Evolutionary conservation across 2,113 vertebrate species (phyloP).

Genomic region (Tor tambroides): DNA sequence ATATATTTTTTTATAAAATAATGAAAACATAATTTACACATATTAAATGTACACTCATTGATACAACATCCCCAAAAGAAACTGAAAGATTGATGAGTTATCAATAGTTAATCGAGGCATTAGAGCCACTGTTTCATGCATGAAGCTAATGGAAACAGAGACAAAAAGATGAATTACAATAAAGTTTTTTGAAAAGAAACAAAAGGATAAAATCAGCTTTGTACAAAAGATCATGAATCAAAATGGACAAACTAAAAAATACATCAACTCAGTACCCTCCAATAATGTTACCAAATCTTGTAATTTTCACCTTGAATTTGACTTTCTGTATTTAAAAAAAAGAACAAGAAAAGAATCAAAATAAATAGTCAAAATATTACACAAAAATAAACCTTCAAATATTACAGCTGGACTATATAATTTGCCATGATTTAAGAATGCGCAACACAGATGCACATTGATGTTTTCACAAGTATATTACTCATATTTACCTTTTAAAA

Average conservation of each 20-base stretch:
- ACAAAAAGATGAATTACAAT: conserved; percentile 8
- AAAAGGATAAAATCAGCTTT: conserved; percentile 31
- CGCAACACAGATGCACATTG: conserved; percentile 57
- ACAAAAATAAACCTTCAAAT: conserved; percentile 68
- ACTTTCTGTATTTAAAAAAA: conserved; percentile 27
- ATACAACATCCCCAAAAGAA: conserved; percentile 77
- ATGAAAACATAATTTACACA: conserved; percentile 84
- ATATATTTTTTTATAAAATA: conserved; percentile 81
- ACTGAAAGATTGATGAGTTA: conserved; percentile 59
- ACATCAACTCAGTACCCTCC: conserved; percentile 29
- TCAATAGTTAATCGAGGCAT: conserved; percentile 53
- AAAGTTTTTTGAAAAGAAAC: conserved; percentile 13
- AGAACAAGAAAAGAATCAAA: not conserved
- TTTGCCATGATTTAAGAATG: conserved; percentile 63
- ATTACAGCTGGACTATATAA: conserved; percentile 58
- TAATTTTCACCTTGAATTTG: conserved; percentile 25
- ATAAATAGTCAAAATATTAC: conserved; percentile 72
- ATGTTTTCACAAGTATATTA: conserved; percentile 59
- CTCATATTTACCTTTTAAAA: conserved; percentile 66
- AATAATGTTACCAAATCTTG: conserved; percentile 27
- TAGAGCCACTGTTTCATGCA: conserved; percentile 53
- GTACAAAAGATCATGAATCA: conserved; percentile 55
- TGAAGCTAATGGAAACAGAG: conserved; percentile 47
- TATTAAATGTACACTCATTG: conserved; percentile 81
- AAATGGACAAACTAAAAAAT: conserved; percentile 30